Conservation (phyloP, 2,113 vertebrate species). For the Peucedramus taeniatus region DNA sequence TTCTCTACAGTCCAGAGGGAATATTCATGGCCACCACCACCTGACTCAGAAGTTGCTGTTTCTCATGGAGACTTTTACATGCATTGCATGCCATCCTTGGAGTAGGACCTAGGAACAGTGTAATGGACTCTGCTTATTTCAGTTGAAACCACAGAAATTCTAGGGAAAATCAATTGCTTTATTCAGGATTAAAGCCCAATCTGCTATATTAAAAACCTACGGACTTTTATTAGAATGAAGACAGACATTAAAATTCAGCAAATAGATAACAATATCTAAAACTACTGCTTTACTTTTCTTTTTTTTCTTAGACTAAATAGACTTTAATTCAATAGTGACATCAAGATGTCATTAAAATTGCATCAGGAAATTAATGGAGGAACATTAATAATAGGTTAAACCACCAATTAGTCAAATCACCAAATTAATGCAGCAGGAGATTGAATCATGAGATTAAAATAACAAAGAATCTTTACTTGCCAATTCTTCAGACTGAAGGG, state of each 20-base stretch:
- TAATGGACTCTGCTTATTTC: neutral
- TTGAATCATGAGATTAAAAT: constrained; percentile 56
- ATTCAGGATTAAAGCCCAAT: neutral
- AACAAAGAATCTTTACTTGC: constrained; percentile 52
- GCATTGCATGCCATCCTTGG: neutral
- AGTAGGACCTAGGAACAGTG: neutral
- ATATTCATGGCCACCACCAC: neutral
- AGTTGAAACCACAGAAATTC: neutral
- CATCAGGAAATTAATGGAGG: constrained; percentile 46
- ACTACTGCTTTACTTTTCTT: neutral
- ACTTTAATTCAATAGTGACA: constrained; percentile 40
- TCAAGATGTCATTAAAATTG: constrained; percentile 42
- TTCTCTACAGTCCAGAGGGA: neutral
- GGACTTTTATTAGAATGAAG: neutral
- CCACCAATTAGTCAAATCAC: constrained; percentile 53
- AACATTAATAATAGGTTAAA: constrained; percentile 61
- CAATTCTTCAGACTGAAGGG: neutral
- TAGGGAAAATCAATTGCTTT: neutral
- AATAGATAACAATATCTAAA: neutral
- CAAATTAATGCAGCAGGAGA: constrained; percentile 60
- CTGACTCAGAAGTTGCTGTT: neutral
- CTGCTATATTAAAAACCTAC: neutral
- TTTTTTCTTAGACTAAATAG: neutral
- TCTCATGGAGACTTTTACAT: neutral
- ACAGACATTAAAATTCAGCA: neutral